Base-by-base conservation (phyloP, 2,113 vertebrate genomes). In the Leptodactylus fuscus region DNA sequence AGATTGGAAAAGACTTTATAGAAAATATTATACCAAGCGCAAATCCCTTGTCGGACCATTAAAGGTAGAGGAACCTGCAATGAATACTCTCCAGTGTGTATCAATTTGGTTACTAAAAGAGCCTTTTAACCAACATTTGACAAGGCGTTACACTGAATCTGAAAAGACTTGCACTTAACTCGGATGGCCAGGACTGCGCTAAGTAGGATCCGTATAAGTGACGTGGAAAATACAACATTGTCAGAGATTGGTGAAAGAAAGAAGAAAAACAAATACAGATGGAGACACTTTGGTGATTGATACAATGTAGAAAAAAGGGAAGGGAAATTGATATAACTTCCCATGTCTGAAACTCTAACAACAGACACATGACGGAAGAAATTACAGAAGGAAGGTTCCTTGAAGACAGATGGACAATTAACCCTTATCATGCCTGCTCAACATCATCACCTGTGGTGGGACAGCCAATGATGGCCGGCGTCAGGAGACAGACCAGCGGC, bases 81-180 rank as follows among this genome's bases (percentile, higher is more conserved):
- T 73, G 48, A 73, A 77, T 76, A 41, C 29, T 62, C 73, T 34
- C 55, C 46, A 1, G 38, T 10, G 16, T 18, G 49, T 22, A 82
- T 82, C 73, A 65, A 34, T 84, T 62, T 84, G 82, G 82, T 58
- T 77, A 67, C 71, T 84, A 77, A 83, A 83, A 84, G 24, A 77
- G 38, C 38, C 82, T 84, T 62, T 83, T 84, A 84, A 49, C 82
- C 46, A 34, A 75, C 36, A 29, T 62, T 55, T 60, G 69, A 75
- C 22, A 58, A 74, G 27, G 81, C 13, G 27, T 10, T 15, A 8
- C 8, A 41, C 46, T 6, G 75, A 70, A 85, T 79, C 70, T 34
- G 41, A 80, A 32, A 79, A 78, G 71, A 77, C 7, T n/a, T 3
- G 18, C n/a, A 51, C 51, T 78, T 53, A 27, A 78, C 27, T 0